Evolutionary conservation across 2,797 vertebrate genomes (phyloP), one percentile per base, ranked within the genome.

Genomic region (Valencia hispanica): DNA sequence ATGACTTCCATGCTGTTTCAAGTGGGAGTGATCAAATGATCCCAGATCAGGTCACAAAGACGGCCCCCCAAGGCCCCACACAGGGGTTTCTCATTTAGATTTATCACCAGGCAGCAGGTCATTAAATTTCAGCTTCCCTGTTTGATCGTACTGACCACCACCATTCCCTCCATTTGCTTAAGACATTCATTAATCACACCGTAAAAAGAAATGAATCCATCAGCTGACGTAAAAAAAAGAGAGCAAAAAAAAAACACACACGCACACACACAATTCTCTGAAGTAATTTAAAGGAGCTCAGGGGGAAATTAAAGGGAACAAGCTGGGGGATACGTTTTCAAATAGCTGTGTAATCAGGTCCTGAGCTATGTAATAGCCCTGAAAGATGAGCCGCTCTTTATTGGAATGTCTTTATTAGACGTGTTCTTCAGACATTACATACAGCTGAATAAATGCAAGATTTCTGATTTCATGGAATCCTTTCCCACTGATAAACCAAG

Each of bases 281-380:
- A 92, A 92, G 90, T 93, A 84, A 91, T 93, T 92, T 94, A 91
- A 88, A 73, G 85, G 81, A 82, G 89, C 91, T 91, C 91, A 89
- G 86, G 87, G 91, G 88, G 81, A 90, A 94, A 94, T 93, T 84
- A 92, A 92, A 91, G 88, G 59, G 89, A 94, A 91, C 84, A 91
- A 91, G 87, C 88, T 86, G 81, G 90, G 92, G 87, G 91, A 93
- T 90, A 91, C 86, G 65, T 94, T 92, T 88, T 87, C 86, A 93
- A 92, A 91, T 92, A 81, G 82, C 91, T 93, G 92, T 89, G 88
- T 93, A 92, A 90, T 93, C 86, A 89, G 84, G 90, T 91, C 90
- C 82, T 81, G 65, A 90, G 90, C 90, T 87, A 86, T 90, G 85
- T 91, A 92, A 92, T 92, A 86, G 81, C 85, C 83, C 83, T 86